Evolutionary conservation across 2,888 invertebrate species (phyloP), one percentile per base, ranked within the genome.

Genomic region (Eucriotettix oculatus): DNA sequence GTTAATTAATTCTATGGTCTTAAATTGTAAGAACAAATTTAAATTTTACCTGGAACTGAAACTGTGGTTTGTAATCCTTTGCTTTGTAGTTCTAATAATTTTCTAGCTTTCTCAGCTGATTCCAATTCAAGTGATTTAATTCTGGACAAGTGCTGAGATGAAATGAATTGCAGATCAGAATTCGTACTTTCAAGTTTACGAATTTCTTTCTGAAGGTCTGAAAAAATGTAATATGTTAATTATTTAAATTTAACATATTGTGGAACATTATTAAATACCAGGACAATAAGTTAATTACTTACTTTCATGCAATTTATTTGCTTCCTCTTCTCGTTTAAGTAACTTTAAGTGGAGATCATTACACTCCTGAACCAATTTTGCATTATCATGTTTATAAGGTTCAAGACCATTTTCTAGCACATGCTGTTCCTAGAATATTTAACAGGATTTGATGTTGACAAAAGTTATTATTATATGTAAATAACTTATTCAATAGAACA

Each of bases 351-450:
- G 85, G 57, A 90, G 73, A 66, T 82, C 78, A 74, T 87, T 89
- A 69, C 85, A 86, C 74, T 89, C 87, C 71, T 82, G 80, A 60
- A 88, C 79, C 56, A 90, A 75, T 71, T 81, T 84, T 42, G 84
- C 82, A 74, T 90, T 90, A 69, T 89, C 89, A 71, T 85, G 85
- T 74, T 86, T 87, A 68, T 86, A 89, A 0, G 89, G 88, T 71
- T 89, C 88, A 52, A 83, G 80, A 66, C 84, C 84, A 60, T 83
- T 73, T 72, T 85, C 81, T 67, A 89, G 76, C 63, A 82, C 79
- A 68, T 82, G 81, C 65, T 83, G 80, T 71, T 87, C 86, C 81
- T 85, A 70, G n/a, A 78, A 48, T 48, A 48, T 48, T 48, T 48
- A 9, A 48, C 14, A 48, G 48, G 29, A 29, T 5, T 29, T 29